Conservation (phyloP, 2,797 vertebrate genomes). For the Chaunax sp. region DNA sequence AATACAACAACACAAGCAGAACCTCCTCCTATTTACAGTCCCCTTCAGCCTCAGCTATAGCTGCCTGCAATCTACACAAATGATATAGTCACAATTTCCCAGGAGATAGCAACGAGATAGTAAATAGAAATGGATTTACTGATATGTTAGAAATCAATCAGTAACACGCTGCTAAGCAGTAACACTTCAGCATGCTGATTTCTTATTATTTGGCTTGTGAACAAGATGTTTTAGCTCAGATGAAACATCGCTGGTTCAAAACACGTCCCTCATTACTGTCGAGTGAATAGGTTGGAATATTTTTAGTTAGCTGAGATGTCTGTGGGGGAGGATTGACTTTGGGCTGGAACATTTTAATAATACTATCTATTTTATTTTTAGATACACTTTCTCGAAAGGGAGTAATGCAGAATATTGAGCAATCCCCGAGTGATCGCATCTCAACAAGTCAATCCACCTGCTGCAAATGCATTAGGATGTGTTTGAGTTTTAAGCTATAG, state of each 20-base stretch:
- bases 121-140: conserved; percentile 23
- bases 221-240: neutral
- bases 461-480: neutral
- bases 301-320: neutral
- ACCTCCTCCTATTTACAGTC: conserved; percentile 2
- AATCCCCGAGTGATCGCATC: neutral
- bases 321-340: neutral
- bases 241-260: neutral
- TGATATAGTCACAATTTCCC: conserved; percentile 18
- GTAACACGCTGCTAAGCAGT: neutral
- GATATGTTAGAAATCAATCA: conserved; percentile 31
- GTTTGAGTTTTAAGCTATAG: too few species aligned
- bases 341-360: neutral
- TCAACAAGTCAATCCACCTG: conserved; percentile 1
- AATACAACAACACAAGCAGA: conserved; percentile 33
- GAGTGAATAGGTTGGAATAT: neutral
- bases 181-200: neutral
- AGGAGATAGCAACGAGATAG: conserved; percentile 14
- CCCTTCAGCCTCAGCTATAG: neutral
- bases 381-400: neutral
- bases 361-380: neutral
- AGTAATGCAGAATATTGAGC: neutral
- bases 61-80: conserved; percentile 20
- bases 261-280: neutral
- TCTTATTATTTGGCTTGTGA: conserved; percentile 16